Percentiles rank a stretch among this genome's conserved stretches.
These are phyloP conservation scores for Neopipo cinnamomea DNA, from an alignment of 2,113 vertebrate species.

Conservation along the genomic window DNA sequence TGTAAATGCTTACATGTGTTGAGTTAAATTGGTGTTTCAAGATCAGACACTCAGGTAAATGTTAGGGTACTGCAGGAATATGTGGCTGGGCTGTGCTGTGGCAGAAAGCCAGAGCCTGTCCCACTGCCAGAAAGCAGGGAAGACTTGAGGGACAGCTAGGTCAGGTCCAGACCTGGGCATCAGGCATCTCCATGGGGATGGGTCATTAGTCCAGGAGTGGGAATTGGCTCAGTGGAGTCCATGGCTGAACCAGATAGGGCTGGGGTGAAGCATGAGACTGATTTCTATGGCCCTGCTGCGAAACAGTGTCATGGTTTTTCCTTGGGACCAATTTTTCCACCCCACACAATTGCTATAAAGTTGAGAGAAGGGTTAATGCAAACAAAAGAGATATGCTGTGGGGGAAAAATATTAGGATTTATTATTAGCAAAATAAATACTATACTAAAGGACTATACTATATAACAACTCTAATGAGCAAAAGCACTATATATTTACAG, in stretches of 20 bases:
- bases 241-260: neutral
- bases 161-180: neutral
- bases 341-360: too few relatives aligned
- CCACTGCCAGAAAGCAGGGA: neutral
- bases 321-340: too few relatives aligned
- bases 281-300: neutral
- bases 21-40: neutral
- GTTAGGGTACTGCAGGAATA: rapidly evolving
- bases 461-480: too few relatives aligned
- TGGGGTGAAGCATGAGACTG: neutral
- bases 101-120: neutral
- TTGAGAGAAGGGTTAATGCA: too few relatives aligned
- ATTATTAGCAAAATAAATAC: too few relatives aligned
- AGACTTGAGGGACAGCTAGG: rapidly evolving
- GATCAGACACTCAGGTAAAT: neutral
- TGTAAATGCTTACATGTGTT: neutral
- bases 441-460: too few relatives aligned
- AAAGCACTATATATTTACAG: too few relatives aligned
- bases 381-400: too few relatives aligned
- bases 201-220: neutral
- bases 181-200: neutral
- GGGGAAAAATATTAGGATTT: too few relatives aligned
- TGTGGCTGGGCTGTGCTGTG: neutral
- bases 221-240: neutral
- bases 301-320: too few relatives aligned